These are phyloP conservation scores for Agonum fuliginosum DNA, from an alignment of 2,888 invertebrate species.

Conservation along the genomic window DNA sequence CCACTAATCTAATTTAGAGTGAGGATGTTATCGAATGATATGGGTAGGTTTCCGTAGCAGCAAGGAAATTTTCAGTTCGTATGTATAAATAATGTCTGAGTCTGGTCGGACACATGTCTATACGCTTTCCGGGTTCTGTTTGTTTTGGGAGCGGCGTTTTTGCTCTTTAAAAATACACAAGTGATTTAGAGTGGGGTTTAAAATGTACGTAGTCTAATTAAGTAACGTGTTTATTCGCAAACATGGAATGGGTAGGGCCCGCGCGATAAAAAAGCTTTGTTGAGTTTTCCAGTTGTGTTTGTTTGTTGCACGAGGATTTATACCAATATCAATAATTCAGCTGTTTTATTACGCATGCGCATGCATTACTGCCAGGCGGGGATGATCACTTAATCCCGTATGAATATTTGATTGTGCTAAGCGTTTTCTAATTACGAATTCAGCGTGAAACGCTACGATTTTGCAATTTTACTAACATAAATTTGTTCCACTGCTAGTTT, in stretches of 20 bases:
- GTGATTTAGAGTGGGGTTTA: constrained; percentile 46
- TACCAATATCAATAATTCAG: constrained; percentile 55
- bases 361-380: constrained; percentile 18
- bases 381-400: constrained; percentile 51
- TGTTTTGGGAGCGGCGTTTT: too few relatives aligned
- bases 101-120: too few relatives aligned
- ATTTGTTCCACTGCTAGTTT: constrained; percentile 15
- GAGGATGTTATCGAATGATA: too few relatives aligned
- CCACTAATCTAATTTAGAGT: too few relatives aligned
- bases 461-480: constrained; percentile 11
- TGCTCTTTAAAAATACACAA: constrained; percentile 51
- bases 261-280: constrained; percentile 29
- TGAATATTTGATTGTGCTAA: constrained; percentile 53
- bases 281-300: constrained; percentile 29
- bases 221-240: constrained; percentile 58
- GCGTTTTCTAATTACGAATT: constrained; percentile 54
- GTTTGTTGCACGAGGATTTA: constrained; percentile 48
- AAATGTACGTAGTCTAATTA: constrained; percentile 50
- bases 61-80: too few relatives aligned
- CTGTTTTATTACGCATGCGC: constrained; percentile 52
- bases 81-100: too few relatives aligned
- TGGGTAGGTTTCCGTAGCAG: too few relatives aligned
- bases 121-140: too few relatives aligned
- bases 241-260: constrained; percentile 51
- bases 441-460: constrained; percentile 21